Conservation (phyloP, 1,140 invertebrate genomes). For the Thaumetopoea pityocampa region DNA sequence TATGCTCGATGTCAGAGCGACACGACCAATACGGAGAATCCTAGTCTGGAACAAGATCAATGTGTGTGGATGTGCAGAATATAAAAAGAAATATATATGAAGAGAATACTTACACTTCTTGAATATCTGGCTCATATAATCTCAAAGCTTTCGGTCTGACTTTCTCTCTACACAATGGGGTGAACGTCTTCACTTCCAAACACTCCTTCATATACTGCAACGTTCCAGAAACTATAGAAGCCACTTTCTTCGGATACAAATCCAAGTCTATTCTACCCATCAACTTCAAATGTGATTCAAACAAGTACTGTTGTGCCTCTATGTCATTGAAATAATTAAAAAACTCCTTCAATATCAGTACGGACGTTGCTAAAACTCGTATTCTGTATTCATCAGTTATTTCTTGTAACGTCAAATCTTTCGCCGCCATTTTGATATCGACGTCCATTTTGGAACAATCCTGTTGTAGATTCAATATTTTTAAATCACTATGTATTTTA, state of each 20-base stretch:
- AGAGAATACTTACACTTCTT: slow-evolving; percentile 83
- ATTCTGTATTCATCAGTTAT: slow-evolving; percentile 80
- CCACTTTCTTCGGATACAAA: slow-evolving; percentile 79
- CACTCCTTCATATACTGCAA: slow-evolving; percentile 64
- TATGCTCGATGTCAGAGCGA: too few relatives aligned
- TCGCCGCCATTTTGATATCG: slow-evolving; percentile 42
- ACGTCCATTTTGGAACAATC: slow-evolving; percentile 60
- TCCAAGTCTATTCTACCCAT: slow-evolving; percentile 72
- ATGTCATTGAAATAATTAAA: slow-evolving; percentile 75
- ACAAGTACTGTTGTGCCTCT: slow-evolving; percentile 67
- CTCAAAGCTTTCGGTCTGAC: slow-evolving; percentile 88
- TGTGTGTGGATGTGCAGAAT: too few relatives aligned
- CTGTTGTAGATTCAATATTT: slow-evolving; percentile 75
- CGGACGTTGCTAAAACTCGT: slow-evolving; percentile 69
- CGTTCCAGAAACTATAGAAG: slow-evolving; percentile 66
- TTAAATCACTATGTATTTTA: slow-evolving; percentile 71
- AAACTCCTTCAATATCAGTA: slow-evolving; percentile 78
- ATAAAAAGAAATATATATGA: background rate
- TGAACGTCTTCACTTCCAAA: slow-evolving; percentile 76
- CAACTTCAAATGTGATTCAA: slow-evolving; percentile 62
- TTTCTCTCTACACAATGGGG: slow-evolving; percentile 65
- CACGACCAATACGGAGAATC: too few relatives aligned
- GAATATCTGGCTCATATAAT: slow-evolving; percentile 89
- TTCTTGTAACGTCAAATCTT: slow-evolving; percentile 74
- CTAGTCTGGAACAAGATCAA: too few relatives aligned